Evolutionary conservation across 2,113 vertebrate genomes (phyloP).

Genomic region (Microtus montanus): DNA sequence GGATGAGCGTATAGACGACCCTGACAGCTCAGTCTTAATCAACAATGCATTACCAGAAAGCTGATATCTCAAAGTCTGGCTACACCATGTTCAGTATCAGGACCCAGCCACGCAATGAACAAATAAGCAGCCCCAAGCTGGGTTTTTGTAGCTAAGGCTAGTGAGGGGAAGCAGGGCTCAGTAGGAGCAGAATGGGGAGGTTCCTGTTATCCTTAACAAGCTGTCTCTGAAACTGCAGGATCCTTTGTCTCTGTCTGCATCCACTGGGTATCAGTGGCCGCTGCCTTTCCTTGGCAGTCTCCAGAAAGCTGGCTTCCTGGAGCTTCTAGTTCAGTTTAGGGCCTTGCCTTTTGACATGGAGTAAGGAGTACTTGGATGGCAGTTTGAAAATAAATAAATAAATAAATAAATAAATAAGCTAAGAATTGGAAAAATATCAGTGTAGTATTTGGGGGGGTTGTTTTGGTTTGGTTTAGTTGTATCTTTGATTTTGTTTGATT

Average conservation of each 20-base stretch:
- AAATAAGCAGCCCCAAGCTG: neutral
- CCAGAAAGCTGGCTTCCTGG: neutral
- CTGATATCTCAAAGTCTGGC: neutral
- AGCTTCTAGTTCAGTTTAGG: neutral
- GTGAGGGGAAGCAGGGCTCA: neutral
- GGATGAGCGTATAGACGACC: neutral
- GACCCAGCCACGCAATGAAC: neutral
- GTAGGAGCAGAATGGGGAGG: neutral
- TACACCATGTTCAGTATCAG: neutral
- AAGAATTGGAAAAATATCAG: neutral
- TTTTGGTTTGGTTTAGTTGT: neutral
- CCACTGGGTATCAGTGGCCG: neutral
- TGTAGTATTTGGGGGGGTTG: neutral
- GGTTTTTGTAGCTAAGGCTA: neutral
- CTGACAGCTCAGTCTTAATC: neutral
- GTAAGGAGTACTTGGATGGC: neutral
- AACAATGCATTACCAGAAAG: neutral
- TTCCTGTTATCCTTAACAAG: neutral
- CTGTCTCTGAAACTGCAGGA: neutral
- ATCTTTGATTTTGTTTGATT: neutral
- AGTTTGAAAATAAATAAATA: slow-evolving; percentile 14
- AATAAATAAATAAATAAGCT: neutral
- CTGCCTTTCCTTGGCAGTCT: neutral
- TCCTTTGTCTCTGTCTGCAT: neutral
- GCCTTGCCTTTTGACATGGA: neutral